Conservation (phyloP, 2,113 vertebrate species). For the Pangasianodon hypophthalmus region DNA sequence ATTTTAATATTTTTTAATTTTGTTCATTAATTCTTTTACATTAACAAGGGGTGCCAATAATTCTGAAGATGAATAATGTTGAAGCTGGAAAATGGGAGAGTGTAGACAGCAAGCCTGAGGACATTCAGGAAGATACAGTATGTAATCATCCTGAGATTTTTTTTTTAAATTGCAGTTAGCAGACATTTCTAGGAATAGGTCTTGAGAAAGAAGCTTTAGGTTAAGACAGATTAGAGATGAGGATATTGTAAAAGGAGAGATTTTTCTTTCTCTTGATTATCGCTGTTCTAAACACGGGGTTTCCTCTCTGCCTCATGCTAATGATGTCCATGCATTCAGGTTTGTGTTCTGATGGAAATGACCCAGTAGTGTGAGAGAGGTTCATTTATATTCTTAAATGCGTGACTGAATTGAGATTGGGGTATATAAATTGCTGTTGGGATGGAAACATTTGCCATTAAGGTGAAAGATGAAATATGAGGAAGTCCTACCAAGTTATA, state of each 20-base stretch:
- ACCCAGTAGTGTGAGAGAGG: background rate
- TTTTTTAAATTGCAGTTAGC: background rate
- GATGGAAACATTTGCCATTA: background rate
- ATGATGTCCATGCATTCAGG: slow-evolving; percentile 53
- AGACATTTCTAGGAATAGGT: background rate
- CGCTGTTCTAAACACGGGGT: slow-evolving; percentile 55
- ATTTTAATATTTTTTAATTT: background rate
- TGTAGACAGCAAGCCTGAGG: background rate
- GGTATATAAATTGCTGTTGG: background rate
- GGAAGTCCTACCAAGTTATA: background rate
- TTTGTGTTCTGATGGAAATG: background rate
- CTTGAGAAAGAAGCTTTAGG: background rate
- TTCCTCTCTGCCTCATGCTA: slow-evolving; percentile 51
- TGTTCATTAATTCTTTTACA: background rate
- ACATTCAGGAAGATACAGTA: background rate
- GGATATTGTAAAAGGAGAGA: background rate
- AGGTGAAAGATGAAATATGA: slow-evolving; percentile 9
- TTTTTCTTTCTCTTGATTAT: slow-evolving; percentile 55
- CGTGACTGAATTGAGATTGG: background rate
- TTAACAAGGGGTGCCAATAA: background rate
- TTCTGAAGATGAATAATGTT: background rate
- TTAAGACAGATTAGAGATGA: slow-evolving; percentile 21
- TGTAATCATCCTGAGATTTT: background rate
- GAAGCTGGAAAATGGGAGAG: background rate
- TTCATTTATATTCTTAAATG: slow-evolving; percentile 1